Evolutionary conservation across 2,888 invertebrate species (phyloP).

Genomic region (Silvanus unidentatus): DNA sequence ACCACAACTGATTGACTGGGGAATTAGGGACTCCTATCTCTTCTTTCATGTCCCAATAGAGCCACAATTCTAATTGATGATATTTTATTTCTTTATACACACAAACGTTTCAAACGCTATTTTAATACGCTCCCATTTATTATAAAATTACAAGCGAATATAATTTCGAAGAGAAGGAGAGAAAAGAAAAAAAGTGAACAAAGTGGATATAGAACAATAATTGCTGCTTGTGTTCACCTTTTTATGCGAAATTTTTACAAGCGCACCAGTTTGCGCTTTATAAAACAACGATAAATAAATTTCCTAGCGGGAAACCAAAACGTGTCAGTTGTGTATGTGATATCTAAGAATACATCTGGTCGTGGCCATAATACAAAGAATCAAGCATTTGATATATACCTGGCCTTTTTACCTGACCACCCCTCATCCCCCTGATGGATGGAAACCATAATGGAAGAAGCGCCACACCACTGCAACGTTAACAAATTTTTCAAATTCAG

Average conservation of each 20-base stretch:
- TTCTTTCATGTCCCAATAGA: slow-evolving; percentile 32
- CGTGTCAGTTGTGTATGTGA: slow-evolving; percentile 23
- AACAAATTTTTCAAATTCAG: no score
- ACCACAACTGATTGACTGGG: slow-evolving; percentile 46
- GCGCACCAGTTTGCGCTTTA: not conserved
- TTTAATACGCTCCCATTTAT: slow-evolving; percentile 4
- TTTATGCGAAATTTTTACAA: not conserved
- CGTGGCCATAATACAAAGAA: slow-evolving; percentile 25
- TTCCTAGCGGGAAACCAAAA: slow-evolving; percentile 26
- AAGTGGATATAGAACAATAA: not conserved
- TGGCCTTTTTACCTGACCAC: slow-evolving; percentile 28
- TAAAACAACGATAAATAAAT: slow-evolving; percentile 21
- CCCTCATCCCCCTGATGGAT: slow-evolving; percentile 21
- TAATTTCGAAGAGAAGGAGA: not conserved
- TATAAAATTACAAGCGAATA: no score
- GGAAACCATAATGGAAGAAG: no score
- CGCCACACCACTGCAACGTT: no score
- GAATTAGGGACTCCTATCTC: slow-evolving; percentile 40
- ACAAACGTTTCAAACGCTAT: slow-evolving; percentile 15
- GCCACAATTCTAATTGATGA: slow-evolving; percentile 38
- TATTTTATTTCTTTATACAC: slow-evolving; percentile 34
- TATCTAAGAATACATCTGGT: slow-evolving; percentile 29
- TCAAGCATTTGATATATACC: slow-evolving; percentile 32
- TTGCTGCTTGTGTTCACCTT: not conserved
- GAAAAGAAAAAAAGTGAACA: no score